A percentile compares a stretch with the other conserved stretches of the same genome.
Conservation (phyloP, 2,888 invertebrate genomes). For the Macaria notata region DNA sequence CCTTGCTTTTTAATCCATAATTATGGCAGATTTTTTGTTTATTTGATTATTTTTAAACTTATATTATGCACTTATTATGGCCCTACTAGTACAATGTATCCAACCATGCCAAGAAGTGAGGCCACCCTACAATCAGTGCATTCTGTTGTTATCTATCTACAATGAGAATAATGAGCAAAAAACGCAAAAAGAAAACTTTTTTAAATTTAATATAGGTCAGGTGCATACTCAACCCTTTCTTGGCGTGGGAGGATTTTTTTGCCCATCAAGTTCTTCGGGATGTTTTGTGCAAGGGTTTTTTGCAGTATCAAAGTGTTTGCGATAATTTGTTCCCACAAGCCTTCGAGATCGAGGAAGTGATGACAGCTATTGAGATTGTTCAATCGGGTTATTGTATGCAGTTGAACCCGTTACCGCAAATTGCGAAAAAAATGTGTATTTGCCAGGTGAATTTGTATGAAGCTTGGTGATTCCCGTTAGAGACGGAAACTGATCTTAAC, state of each 20-base stretch:
- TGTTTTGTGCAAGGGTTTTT: constrained; percentile 71
- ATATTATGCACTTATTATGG: background rate
- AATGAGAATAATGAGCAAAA: constrained; percentile 72
- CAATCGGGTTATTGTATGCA: constrained; percentile 51
- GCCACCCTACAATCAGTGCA: constrained; percentile 55
- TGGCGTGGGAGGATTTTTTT: constrained; percentile 76
- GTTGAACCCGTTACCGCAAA: constrained; percentile 37
- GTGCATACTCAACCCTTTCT: constrained; percentile 79
- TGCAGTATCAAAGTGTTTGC: constrained; percentile 72
- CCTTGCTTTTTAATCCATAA: too few species aligned
- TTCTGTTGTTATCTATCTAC: constrained; percentile 51
- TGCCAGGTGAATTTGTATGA: constrained; percentile 25
- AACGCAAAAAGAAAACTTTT: constrained; percentile 67
- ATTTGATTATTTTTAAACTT: too few species aligned
- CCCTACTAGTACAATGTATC: too few species aligned
- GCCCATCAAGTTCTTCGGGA: constrained; percentile 40
- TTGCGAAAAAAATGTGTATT: constrained; percentile 43
- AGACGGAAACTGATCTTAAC: background rate
- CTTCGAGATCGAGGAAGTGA: constrained; percentile 68
- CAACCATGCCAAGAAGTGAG: constrained; percentile 19
- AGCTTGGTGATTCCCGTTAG: constrained; percentile 7
- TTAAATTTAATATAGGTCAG: constrained; percentile 79
- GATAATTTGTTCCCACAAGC: constrained; percentile 81
- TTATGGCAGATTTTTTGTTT: too few species aligned
- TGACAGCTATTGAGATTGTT: constrained; percentile 69